phyloP scores from a whole-genome alignment of 1,140 invertebrate genomes.

The Drosophila quadrilineata region DNA sequence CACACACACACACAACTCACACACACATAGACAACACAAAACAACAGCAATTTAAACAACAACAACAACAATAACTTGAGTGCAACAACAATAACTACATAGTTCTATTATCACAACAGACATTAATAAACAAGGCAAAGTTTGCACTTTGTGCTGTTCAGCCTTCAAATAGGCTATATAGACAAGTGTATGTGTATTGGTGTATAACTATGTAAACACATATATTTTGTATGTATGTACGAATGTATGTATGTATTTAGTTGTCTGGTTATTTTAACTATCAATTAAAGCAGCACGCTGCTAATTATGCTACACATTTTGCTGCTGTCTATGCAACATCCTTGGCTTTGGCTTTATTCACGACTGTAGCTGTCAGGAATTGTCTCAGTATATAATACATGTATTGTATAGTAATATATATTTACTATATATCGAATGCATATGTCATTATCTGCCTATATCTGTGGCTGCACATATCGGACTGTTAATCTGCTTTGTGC shows the following conservation, averaged over 20 bases:
- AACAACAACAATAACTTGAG: constrained; percentile 8
- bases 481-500: constrained; percentile 37
- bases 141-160: constrained; percentile 24
- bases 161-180: too few relatives aligned
- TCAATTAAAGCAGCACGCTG: constrained; percentile 70
- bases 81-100: background rate
- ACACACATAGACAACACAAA: constrained; percentile 28
- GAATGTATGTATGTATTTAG: constrained; percentile 6
- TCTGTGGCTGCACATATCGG: constrained; percentile 6
- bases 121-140: constrained; percentile 71
- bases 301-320: constrained; percentile 64
- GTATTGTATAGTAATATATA: too few relatives aligned
- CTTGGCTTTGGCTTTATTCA: background rate
- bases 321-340: background rate
- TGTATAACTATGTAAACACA: too few relatives aligned
- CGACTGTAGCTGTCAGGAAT: constrained; percentile 4
- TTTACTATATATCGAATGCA: too few relatives aligned
- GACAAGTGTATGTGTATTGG: too few relatives aligned
- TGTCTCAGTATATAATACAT: too few relatives aligned
- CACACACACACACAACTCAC: constrained; percentile 45
- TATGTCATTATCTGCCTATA: background rate
- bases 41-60: constrained; percentile 9
- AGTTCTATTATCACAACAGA: constrained; percentile 30
- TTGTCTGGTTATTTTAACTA: constrained; percentile 57
- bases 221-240: constrained; percentile 10